Evolutionary conservation across 1,140 invertebrate genomes (phyloP), one percentile per base, ranked within the genome.

Genomic region (Euwallacea fornicatus): DNA sequence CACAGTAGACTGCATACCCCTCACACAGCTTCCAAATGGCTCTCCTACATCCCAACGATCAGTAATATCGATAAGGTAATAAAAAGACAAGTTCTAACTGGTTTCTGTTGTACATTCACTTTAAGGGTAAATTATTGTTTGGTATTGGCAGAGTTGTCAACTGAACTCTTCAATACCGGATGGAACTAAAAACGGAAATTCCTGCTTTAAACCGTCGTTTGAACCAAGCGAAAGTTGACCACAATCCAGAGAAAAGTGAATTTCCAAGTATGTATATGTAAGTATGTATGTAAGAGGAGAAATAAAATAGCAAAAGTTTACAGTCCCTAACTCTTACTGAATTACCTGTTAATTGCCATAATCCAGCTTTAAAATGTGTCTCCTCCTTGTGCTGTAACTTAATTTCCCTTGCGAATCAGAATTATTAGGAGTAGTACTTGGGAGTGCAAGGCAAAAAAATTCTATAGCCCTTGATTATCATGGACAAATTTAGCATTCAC

Each of bases 101-200:
- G 13, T 11, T 50, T 13, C 47, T 11, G 1, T 10, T 11, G 13
- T 50, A 50, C 47, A 50, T 11, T 11, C 47, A 50, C 10, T 11
- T 11, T 13, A 11, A 13, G 13, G 13, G 10, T 33, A 33, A 33
- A 33, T 50, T 50, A 15, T 56, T 56, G 54, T n/a, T 15, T 56
- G 63, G 63, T 65, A 65, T 65, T 65, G 46, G 33, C 63, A 41
- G 47, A 65, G 63, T 65, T 65, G 63, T 65, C 63, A 50, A 65
- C 63, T 65, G 63, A 65, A 65, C 63, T 65, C 47, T 4, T 54
- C 63, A 65, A 65, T 65, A 65, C 63, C 63, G 44, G 13, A 33
- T 33, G 47, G 13, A 42, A 65, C 46, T 50, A 53, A 65, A 65
- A 65, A 54, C 44, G 46, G 11, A 55, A 65, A 65, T 54, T 65